Evolutionary conservation across 1,140 invertebrate genomes (phyloP).

Genomic region (Psilanteris sp.): DNA sequence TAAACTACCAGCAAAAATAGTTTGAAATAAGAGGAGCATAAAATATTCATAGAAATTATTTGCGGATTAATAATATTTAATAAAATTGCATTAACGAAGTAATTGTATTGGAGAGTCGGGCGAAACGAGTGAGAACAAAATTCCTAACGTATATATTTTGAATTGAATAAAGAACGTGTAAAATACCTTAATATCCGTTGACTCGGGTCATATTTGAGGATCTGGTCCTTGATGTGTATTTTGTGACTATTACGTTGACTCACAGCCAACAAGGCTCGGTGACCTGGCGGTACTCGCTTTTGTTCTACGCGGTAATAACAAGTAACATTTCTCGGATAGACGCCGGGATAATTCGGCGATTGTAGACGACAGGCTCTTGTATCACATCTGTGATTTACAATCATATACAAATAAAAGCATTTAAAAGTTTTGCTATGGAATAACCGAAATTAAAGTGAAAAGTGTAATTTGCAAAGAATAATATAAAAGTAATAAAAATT

Average conservation of each 20-base stretch:
- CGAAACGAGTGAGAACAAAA: conserved; percentile 21
- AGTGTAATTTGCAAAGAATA: no score
- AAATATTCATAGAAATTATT: no score
- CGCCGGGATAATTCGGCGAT: conserved; percentile 91
- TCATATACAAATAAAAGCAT: conserved; percentile 70
- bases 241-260: conserved; percentile 87
- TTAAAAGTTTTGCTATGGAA: no score
- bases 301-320: conserved; percentile 89
- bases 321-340: conserved; percentile 91
- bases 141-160: conserved; percentile 20
- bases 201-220: conserved; percentile 87
- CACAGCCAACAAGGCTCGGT: conserved; percentile 86
- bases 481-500: no score
- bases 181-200: conserved; percentile 86
- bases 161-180: conserved; percentile 49
- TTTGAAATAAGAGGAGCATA: no score
- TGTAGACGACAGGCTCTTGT: conserved; percentile 85
- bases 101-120: conserved; percentile 2
- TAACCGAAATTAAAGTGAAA: no score
- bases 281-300: conserved; percentile 84
- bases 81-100: background rate
- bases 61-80: no score
- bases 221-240: conserved; percentile 89
- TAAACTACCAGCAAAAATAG: no score
- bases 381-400: conserved; percentile 72